Evolutionary conservation across 2,113 vertebrate genomes (phyloP), one percentile per base, ranked within the genome.

Genomic region (Sinocyclocheilus rhinocerous): DNA sequence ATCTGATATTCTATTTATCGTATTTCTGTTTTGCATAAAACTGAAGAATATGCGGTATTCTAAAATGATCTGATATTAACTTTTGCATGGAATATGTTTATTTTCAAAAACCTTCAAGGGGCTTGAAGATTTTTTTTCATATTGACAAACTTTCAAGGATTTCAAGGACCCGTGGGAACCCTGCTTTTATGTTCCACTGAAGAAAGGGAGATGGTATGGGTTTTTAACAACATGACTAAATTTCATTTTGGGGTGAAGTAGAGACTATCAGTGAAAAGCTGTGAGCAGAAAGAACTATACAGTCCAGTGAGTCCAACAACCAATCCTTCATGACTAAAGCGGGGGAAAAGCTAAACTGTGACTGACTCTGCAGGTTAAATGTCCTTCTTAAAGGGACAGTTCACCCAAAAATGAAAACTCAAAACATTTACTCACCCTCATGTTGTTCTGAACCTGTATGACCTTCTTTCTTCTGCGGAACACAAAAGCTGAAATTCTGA

Each of bases 301-400:
- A 55, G 48, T 55, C 48, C 75, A 52, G 6, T 76, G 75, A 55
- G 15, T 15, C 9, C 24, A 76, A 52, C 48, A 76, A 76, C 24
- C 15, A 16, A 18, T 76, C 15, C 24, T 24, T 33, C 24, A 55
- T 55, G 75, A 29, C 75, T 33, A 18, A 24, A 76, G 12, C 1
- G 1, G 24, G 24, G 1, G 29, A 29, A 29, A 52, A 16, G 73
- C 6, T n/a, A 50, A 50, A 76, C 3, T 42, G 39, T 10, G 7
- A 76, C 75, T 52, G 75, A 52, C 75, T 29, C n/a, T 52, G 45
- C 45, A 76, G 48, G 75, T 76, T 52, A 76, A 52, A 29, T 52
- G n/a, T 76, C 63, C 63, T 65, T 65, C 63, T 26, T 13, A 26
- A 65, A 65, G 4, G 10, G n/a, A 4, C 12, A 26, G 61, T 63